Evolutionary conservation across 1,140 invertebrate species (phyloP), one percentile per base, ranked within the genome.

Genomic region (Eriosoma lanigerum): DNA sequence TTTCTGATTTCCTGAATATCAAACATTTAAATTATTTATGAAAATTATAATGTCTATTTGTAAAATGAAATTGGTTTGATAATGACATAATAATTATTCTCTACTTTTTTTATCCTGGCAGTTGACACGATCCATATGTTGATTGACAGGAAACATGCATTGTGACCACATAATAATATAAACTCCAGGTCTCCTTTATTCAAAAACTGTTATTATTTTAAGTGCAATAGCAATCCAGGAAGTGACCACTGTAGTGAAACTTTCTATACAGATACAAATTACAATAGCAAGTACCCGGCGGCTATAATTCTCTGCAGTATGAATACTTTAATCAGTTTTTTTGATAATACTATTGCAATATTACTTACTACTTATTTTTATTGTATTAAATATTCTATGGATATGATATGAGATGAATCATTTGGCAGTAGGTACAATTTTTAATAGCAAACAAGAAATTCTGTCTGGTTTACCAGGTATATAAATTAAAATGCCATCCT

Each of bases 121-220:
- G 56, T 58, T 46, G 38, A 78, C 56, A n/a, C 44, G 17, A 56
- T 17, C 54, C 44, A 48, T 24, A 62, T 78, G 44, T 62, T 56
- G 60, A 60, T 78, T 52, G 38, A 60, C 56, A 78, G 75, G 75
- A 78, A 60, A 78, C 75, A 62, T 62, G 54, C 56, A 78, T 78
- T 78, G 75, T 78, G 38, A 48, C 44, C 56, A 62, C 38, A 78
- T 78, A 58, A 78, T 78, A 58, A 76, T 76, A 58, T 58, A 78
- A 50, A 78, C 56, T 46, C 44, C 56, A 15, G 24, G 15, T 78
- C 38, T 26, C 54, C 10, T 46, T 78, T 60, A 21, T 76, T 62
- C 3, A 26, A 66, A 26, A 50, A 26, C 56, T 78, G 15, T 60
- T 62, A 50, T 60, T 78, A 78, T 78, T 78, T 62, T 58, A 60